Conservation (phyloP, 2,888 invertebrate genomes). For the Zaprionus lineosus region DNA sequence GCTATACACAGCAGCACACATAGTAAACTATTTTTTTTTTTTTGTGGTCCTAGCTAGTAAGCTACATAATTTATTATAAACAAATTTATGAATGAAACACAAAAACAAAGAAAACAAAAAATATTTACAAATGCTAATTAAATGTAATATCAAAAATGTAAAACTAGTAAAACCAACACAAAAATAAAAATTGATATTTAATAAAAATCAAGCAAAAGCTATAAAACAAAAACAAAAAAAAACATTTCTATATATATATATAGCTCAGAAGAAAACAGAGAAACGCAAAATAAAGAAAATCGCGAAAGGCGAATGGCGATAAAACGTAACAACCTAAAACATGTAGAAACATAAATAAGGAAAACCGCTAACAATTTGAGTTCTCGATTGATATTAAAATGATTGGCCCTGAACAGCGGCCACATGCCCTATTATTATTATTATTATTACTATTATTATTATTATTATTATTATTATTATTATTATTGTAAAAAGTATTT, state of each 20-base stretch:
- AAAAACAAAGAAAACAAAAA: slow-evolving; percentile 28
- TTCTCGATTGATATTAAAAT: slow-evolving; percentile 63
- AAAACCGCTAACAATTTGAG: slow-evolving; percentile 57
- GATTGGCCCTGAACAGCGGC: slow-evolving; percentile 41
- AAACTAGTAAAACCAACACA: slow-evolving; percentile 46
- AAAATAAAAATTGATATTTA: slow-evolving; percentile 7
- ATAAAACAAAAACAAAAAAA: slow-evolving; percentile 3
- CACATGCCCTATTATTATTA: slow-evolving; percentile 42
- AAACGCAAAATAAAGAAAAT: slow-evolving; percentile 18
- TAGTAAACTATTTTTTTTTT: slow-evolving; percentile 73
- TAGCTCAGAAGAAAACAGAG: slow-evolving; percentile 27
- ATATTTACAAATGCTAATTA: slow-evolving; percentile 57
- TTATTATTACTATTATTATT: slow-evolving; percentile 50
- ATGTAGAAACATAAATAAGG: slow-evolving; percentile 8
- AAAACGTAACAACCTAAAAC: background rate
- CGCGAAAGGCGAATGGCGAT: no score
- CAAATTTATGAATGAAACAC: slow-evolving; percentile 44
- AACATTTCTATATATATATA: slow-evolving; percentile 48
- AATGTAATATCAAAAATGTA: slow-evolving; percentile 71
- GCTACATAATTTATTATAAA: slow-evolving; percentile 74
- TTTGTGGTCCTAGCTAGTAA: slow-evolving; percentile 73
- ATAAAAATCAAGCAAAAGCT: slow-evolving; percentile 10
- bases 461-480: slow-evolving; percentile 60
- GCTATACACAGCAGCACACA: slow-evolving; percentile 56
- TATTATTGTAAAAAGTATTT: slow-evolving; percentile 79